Conservation (phyloP, 2,888 invertebrate genomes). For the Sepiola atlantica region DNA sequence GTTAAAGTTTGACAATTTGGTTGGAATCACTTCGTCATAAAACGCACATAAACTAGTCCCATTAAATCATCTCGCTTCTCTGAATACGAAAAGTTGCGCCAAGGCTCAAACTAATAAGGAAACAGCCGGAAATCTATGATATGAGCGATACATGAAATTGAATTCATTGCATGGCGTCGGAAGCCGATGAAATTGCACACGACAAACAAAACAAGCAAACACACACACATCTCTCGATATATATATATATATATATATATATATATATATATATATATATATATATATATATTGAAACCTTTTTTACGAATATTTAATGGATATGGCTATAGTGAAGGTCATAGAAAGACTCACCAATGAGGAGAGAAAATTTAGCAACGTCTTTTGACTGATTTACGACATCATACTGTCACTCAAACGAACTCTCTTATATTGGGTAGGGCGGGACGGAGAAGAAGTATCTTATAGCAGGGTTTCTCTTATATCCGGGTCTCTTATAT, state of each 20-base stretch:
- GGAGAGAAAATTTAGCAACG: too few relatives aligned
- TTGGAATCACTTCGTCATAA: neutral
- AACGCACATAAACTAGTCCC: neutral
- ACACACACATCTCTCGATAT: neutral
- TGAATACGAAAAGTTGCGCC: neutral
- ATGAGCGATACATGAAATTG: neutral
- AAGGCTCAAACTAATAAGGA: conserved; percentile 4
- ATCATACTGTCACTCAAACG: too few relatives aligned
- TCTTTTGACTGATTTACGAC: too few relatives aligned
- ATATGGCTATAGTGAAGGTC: too few relatives aligned
- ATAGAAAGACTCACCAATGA: too few relatives aligned
- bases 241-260: neutral
- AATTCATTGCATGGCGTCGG: neutral
- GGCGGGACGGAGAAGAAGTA: too few relatives aligned
- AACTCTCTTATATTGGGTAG: too few relatives aligned
- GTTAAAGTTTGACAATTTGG: neutral
- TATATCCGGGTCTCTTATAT: too few relatives aligned
- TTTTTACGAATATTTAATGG: too few relatives aligned
- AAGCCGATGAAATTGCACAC: neutral
- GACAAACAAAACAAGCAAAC: neutral
- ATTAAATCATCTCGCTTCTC: neutral
- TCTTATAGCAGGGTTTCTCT: too few relatives aligned
- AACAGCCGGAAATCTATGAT: neutral
- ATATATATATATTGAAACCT: too few relatives aligned
- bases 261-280: neutral